These are phyloP conservation scores for Phyllostomus discolor DNA, from an alignment of 2,113 vertebrate species.

Conservation along the genomic window DNA sequence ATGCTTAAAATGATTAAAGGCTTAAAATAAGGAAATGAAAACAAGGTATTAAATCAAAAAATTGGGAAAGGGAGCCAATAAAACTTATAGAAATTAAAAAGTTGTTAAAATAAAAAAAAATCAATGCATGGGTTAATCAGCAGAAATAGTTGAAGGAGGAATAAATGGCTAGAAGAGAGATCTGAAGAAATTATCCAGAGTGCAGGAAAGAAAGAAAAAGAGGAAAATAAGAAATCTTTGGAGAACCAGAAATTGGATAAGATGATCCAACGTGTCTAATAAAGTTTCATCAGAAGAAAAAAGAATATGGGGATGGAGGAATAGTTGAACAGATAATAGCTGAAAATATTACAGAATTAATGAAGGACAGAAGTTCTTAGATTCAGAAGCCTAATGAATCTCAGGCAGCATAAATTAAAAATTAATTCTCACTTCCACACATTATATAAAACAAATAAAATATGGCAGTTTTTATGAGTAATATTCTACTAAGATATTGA, in stretches of 20 bases:
- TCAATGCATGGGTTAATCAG: background rate
- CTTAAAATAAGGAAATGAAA: conserved; percentile 1
- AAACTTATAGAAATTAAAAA: background rate
- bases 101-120: background rate
- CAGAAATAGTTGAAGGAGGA: background rate
- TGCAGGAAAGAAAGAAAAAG: background rate
- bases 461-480: background rate
- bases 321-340: conserved; percentile 3
- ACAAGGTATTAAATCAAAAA: background rate
- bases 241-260: background rate
- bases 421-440: background rate
- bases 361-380: background rate
- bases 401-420: background rate
- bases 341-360: conserved; percentile 22
- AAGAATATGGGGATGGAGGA: background rate
- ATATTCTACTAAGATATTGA: background rate
- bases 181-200: background rate
- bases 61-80: background rate
- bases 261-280: background rate
- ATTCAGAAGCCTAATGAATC: background rate
- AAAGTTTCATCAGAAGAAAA: background rate
- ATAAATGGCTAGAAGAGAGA: background rate
- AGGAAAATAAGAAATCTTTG: background rate
- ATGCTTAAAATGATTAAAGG: background rate
- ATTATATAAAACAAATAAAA: background rate